These are phyloP conservation scores for Leptobrachium ailaonicum DNA, from an alignment of 2,113 vertebrate genomes.

Conservation along the genomic window DNA sequence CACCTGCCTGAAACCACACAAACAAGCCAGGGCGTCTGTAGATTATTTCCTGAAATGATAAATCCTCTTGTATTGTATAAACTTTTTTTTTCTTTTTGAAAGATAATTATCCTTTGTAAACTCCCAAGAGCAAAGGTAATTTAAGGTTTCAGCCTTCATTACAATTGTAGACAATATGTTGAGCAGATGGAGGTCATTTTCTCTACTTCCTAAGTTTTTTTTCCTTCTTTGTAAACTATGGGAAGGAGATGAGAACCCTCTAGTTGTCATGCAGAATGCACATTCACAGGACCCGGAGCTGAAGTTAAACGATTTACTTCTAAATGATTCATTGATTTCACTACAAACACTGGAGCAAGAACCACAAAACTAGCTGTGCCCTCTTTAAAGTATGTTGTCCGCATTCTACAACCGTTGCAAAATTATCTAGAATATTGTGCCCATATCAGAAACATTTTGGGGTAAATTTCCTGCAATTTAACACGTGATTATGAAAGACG, in stretches of 20 bases:
- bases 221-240: constrained; percentile 37
- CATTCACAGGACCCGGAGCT: constrained; percentile 34
- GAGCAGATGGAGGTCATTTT: constrained; percentile 58
- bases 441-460: too few relatives aligned
- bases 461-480: too few relatives aligned
- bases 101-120: constrained; percentile 60
- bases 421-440: too few relatives aligned
- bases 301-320: constrained; percentile 51
- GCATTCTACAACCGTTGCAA: background rate
- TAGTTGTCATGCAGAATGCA: constrained; percentile 50
- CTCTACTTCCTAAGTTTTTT: constrained; percentile 53
- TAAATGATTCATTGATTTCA: constrained; percentile 53
- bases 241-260: constrained; percentile 19
- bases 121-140: constrained; percentile 54
- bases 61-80: constrained; percentile 57
- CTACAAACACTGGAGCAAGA: constrained; percentile 49
- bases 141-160: constrained; percentile 58
- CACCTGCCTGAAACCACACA: constrained; percentile 53
- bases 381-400: background rate
- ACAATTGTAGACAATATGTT: constrained; percentile 57
- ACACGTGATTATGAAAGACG: too few relatives aligned
- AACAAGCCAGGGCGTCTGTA: constrained; percentile 48
- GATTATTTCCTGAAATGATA: constrained; percentile 56
- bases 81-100: constrained; percentile 42
- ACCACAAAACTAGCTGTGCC: background rate